Percentiles rank a stretch among this genome's conserved stretches.
Conservation (phyloP, 2,113 vertebrate genomes). For the Actenoides hombroni region DNA sequence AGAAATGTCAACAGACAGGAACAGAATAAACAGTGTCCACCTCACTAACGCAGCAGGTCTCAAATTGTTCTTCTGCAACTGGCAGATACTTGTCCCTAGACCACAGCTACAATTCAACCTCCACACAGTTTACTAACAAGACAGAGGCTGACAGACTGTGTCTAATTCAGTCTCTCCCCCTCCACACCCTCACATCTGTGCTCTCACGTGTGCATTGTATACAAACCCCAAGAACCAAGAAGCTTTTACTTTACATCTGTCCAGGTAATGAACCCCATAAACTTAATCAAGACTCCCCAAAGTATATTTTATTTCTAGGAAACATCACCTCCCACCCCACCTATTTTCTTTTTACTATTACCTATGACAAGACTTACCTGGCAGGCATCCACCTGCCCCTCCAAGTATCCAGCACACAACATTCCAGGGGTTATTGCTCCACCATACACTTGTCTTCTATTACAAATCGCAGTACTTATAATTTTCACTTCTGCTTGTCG, state of each 20-base stretch:
- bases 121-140: neutral
- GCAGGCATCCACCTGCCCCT: slow-evolving; percentile 88
- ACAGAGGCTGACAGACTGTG: neutral
- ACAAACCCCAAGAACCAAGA: neutral
- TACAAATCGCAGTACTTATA: slow-evolving; percentile 84
- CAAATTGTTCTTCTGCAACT: neutral
- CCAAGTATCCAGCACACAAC: slow-evolving; percentile 88
- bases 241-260: neutral
- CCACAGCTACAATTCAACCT: neutral
- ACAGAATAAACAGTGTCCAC: neutral
- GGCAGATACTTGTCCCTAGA: neutral
- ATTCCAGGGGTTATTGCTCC: slow-evolving; percentile 82
- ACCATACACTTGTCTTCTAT: slow-evolving; percentile 64
- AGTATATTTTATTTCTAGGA: neutral
- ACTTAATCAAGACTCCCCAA: neutral
- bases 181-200: neutral
- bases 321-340: neutral
- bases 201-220: neutral
- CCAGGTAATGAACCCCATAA: neutral
- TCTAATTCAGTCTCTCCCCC: neutral
- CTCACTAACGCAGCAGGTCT: neutral
- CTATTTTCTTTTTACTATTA: neutral
- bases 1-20: slow-evolving; percentile 20
- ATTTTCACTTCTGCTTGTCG: slow-evolving; percentile 88
- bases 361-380: slow-evolving; percentile 75